A percentile compares a stretch with the other conserved stretches of the same genome.
Conservation (phyloP, 2,797 vertebrate genomes). For the Limosa lapponica region DNA sequence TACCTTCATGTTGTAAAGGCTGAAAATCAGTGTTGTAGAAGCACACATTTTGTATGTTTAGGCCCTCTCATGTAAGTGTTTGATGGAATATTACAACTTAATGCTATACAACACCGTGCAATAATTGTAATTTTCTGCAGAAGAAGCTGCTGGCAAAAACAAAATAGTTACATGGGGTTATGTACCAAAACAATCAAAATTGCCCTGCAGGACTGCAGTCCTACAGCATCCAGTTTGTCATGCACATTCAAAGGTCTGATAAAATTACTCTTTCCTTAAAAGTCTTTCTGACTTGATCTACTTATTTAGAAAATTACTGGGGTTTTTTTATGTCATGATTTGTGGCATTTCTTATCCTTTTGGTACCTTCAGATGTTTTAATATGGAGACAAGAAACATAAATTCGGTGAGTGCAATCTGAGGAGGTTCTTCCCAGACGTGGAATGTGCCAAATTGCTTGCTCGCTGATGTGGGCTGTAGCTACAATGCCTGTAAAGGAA, state of each 20-base stretch:
- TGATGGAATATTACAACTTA: not conserved
- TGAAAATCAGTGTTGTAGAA: not conserved
- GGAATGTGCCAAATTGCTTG: not conserved
- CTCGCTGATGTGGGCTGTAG: constrained; percentile 35
- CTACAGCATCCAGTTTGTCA: not conserved
- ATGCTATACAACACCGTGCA: not conserved
- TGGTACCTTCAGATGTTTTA: not conserved
- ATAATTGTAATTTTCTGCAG: not conserved
- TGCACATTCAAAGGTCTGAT: not conserved
- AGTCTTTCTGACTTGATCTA: not conserved
- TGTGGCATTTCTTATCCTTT: not conserved
- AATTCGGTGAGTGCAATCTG: not conserved
- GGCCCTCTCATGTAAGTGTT: not conserved
- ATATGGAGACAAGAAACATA: not conserved
- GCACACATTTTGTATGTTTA: not conserved
- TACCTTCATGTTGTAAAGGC: not conserved
- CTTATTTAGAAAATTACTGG: not conserved
- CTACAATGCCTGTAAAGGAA: constrained; percentile 2
- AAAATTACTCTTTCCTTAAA: not conserved
- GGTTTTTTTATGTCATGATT: not conserved
- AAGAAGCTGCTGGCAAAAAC: not conserved
- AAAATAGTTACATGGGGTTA: not conserved
- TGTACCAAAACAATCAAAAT: not conserved
- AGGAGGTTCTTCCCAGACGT: not conserved
- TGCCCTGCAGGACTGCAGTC: not conserved